Evolutionary conservation across 2,888 invertebrate genomes (phyloP).

Genomic region (Eupeodes latifasciatus): DNA sequence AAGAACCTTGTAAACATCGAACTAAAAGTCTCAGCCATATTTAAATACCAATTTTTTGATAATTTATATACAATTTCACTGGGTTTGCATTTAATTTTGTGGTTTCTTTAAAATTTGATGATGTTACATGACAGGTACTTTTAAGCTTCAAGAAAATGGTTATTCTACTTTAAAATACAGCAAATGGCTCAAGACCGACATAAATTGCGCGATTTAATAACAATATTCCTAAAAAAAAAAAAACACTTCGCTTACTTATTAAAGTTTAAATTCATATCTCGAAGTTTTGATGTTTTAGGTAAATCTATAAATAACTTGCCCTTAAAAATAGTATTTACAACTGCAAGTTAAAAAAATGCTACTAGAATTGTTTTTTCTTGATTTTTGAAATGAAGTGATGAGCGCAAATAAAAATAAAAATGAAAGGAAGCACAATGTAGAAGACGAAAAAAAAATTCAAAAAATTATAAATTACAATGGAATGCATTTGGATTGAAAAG

Average conservation of each 20-base stretch:
- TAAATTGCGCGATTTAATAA: neutral
- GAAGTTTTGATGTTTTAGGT: neutral
- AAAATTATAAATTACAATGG: constrained; percentile 59
- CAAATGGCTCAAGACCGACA: too few relatives aligned
- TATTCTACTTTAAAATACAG: neutral
- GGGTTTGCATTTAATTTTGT: neutral
- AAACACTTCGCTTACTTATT: neutral
- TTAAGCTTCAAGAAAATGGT: neutral
- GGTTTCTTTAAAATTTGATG: neutral
- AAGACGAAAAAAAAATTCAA: neutral
- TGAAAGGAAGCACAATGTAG: constrained; percentile 32
- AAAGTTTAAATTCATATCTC: neutral
- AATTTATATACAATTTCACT: constrained; percentile 7
- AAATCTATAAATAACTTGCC: neutral
- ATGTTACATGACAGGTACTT: neutral
- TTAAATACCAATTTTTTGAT: constrained; percentile 34
- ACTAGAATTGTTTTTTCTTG: neutral
- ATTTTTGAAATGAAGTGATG: neutral
- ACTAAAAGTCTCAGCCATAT: neutral
- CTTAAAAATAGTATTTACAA: constrained; percentile 17
- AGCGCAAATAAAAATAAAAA: constrained; percentile 3
- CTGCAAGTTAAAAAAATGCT: neutral
- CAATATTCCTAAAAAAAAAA: neutral
- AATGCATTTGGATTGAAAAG: constrained; percentile 72
- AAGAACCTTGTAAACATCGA: neutral